These are phyloP conservation scores for Echinops telfairi DNA, from an alignment of 2,113 vertebrate genomes.

Conservation along the genomic window DNA sequence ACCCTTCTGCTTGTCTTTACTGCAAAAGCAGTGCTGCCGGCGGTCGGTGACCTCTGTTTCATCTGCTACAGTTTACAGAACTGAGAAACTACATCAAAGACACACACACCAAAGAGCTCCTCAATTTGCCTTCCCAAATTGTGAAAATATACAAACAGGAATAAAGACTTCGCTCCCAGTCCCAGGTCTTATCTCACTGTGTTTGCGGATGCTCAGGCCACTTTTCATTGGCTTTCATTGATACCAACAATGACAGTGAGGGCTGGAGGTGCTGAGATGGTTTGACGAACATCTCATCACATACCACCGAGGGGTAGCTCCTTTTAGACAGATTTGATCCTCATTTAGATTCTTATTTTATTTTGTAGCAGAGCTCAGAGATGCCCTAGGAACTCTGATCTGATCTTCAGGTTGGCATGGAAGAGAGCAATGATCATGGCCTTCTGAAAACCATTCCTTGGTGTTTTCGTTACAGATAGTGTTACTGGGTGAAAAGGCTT, in stretches of 20 bases:
- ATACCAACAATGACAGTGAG: not conserved
- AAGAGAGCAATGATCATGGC: not conserved
- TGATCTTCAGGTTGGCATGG: not conserved
- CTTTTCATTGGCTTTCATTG: conserved; percentile 11
- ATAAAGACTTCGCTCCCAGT: not conserved
- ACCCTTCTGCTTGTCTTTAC: not conserved
- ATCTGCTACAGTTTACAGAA: not conserved
- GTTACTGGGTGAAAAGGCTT: not conserved
- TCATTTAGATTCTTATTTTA: conserved; percentile 7
- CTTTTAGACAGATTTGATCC: not conserved
- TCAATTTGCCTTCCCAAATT: not conserved
- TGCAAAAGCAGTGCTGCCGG: not conserved
- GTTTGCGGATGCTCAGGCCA: not conserved
- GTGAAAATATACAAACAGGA: not conserved
- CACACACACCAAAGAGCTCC: not conserved
- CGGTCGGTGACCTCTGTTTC: conserved; percentile 50
- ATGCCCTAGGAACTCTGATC: not conserved
- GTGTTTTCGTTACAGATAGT: not conserved
- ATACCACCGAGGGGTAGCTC: not conserved
- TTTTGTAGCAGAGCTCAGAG: not conserved
- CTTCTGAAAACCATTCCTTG: not conserved
- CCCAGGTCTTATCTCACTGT: not conserved
- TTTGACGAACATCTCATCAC: not conserved
- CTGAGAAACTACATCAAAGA: not conserved
- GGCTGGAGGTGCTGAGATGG: not conserved